Evolutionary conservation across 1,140 invertebrate species (phyloP).

Genomic region (Ostrea denselamellosa): DNA sequence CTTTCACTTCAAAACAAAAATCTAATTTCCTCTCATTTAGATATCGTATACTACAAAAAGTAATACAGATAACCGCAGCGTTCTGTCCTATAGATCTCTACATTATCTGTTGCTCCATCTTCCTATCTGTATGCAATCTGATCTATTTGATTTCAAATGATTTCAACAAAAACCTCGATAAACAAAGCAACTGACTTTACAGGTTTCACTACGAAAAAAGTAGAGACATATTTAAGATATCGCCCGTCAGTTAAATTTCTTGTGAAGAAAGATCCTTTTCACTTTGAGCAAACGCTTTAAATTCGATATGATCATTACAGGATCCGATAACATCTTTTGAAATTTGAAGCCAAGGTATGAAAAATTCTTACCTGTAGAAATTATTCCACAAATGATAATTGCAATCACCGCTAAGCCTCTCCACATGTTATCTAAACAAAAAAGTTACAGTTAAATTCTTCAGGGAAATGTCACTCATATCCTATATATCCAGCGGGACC

Average conservation of each 20-base stretch:
- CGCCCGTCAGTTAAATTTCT: constrained; percentile 2
- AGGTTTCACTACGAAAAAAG: not conserved
- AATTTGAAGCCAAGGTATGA: not conserved
- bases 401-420: not conserved
- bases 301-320: constrained; percentile 30
- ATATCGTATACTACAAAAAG: not conserved
- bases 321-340: constrained; percentile 20
- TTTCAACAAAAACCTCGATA: not conserved
- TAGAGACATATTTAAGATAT: not conserved
- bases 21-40: not conserved
- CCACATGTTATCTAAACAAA: constrained; percentile 39
- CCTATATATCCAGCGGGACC: constrained; percentile 3
- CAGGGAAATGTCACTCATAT: constrained; percentile 1
- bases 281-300: constrained; percentile 27
- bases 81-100: not conserved
- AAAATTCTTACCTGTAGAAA: constrained; percentile 22
- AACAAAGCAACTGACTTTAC: not conserved
- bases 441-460: not conserved
- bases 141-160: constrained; percentile 26
- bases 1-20: not conserved
- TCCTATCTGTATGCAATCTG: not conserved
- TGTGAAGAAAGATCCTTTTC: constrained; percentile 2
- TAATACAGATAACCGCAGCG: not conserved
- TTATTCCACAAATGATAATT: constrained; percentile 37
- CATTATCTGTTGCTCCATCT: not conserved